Conservation (phyloP, 2,888 invertebrate species). For the Agrochola lota region DNA sequence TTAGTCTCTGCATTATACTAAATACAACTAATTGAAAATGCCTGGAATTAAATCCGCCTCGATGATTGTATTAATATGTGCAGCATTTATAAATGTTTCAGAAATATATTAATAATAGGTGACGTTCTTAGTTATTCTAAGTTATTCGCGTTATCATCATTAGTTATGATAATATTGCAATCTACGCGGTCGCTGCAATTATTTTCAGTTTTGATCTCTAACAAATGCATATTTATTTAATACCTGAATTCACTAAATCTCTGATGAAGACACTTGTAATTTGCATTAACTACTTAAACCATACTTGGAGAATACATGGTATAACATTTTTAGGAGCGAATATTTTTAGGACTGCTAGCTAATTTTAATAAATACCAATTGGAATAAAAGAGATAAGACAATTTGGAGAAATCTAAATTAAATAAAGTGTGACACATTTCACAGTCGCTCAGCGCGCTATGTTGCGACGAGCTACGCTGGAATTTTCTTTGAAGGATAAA, state of each 20-base stretch:
- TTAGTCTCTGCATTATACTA: neutral
- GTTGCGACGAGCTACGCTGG: too few species aligned
- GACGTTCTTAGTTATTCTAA: neutral
- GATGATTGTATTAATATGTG: neutral
- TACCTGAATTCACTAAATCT: slow-evolving; percentile 17
- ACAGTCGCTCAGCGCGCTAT: neutral
- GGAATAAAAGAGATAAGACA: neutral
- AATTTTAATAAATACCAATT: neutral
- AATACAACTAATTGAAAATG: neutral
- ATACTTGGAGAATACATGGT: neutral
- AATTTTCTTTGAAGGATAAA: neutral
- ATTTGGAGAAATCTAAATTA: neutral
- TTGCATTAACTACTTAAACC: neutral
- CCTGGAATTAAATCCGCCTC: neutral
- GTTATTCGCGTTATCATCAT: slow-evolving; percentile 38
- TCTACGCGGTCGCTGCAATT: slow-evolving; percentile 26
- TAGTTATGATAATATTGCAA: slow-evolving; percentile 35
- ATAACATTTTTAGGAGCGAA: neutral
- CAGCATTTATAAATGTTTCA: neutral
- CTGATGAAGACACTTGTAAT: neutral
- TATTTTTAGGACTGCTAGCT: too few species aligned
- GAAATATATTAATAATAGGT: neutral
- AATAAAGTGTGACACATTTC: neutral
- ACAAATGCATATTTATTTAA: slow-evolving; percentile 47
- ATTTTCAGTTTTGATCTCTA: slow-evolving; percentile 22